Conservation (phyloP, 2,113 vertebrate genomes). For the Delphinapterus leucas region DNA sequence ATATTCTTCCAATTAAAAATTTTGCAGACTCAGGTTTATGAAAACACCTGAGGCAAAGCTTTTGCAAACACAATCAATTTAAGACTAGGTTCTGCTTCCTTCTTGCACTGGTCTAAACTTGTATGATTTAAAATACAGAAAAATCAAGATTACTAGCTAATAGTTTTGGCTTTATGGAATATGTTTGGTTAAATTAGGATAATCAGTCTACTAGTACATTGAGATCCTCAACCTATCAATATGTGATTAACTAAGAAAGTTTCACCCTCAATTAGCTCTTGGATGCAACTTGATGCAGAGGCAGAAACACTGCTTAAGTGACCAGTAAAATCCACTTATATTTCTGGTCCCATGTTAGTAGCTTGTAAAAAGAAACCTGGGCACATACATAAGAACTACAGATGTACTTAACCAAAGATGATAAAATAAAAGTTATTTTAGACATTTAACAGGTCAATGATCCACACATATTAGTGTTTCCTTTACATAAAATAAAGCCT, state of each 20-base stretch:
- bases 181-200: not conserved
- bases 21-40: not conserved
- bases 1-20: not conserved
- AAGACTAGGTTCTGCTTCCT: not conserved
- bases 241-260: not conserved
- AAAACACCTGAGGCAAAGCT: constrained; percentile 9
- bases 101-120: not conserved
- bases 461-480: not conserved
- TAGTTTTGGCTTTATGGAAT: not conserved
- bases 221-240: not conserved
- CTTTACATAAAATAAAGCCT: not conserved
- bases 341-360: not conserved
- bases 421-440: not conserved
- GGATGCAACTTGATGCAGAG: not conserved
- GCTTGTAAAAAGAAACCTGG: not conserved
- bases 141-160: not conserved
- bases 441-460: not conserved
- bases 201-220: not conserved
- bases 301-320: not conserved
- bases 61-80: not conserved
- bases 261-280: not conserved
- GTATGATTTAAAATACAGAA: not conserved
- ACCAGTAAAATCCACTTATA: not conserved
- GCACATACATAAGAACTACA: not conserved
- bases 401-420: not conserved